These are phyloP conservation scores for Clarias platycephalus DNA, from an alignment of 2,797 vertebrate genomes.

Conservation along the genomic window DNA sequence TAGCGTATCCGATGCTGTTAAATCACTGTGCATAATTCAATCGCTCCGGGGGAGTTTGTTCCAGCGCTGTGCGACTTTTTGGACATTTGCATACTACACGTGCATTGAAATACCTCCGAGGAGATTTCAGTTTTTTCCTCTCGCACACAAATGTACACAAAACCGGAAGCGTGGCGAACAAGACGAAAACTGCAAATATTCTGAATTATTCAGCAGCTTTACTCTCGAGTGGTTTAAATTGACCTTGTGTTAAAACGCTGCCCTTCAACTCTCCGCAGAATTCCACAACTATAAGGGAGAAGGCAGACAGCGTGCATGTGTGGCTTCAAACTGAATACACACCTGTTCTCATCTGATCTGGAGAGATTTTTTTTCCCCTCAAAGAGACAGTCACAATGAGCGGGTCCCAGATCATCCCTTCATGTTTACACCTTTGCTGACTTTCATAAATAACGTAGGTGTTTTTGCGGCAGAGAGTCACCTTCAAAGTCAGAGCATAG, in stretches of 20 bases:
- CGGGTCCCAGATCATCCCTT: conserved; percentile 42
- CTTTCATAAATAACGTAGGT: conserved; percentile 20
- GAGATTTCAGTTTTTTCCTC: not conserved
- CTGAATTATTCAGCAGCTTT: not conserved
- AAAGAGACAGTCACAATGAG: conserved; percentile 40
- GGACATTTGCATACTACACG: conserved; percentile 42
- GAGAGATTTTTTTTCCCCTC: conserved; percentile 3
- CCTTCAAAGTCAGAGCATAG: not conserved
- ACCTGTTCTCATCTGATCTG: not conserved
- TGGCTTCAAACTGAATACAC: conserved; percentile 17
- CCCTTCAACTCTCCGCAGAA: conserved; percentile 22
- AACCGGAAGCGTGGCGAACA: not conserved
- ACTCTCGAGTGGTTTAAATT: not conserved
- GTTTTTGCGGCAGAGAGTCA: not conserved
- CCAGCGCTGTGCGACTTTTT: conserved; percentile 21
- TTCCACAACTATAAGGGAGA: not conserved
- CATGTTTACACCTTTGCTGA: conserved; percentile 27
- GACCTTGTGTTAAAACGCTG: conserved; percentile 7
- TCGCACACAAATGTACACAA: not conserved
- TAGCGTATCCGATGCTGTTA: conserved; percentile 23
- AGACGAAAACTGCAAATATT: conserved; percentile 7
- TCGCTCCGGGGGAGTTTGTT: conserved; percentile 22
- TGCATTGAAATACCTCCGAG: conserved; percentile 7
- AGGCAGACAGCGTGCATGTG: not conserved
- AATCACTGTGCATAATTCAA: conserved; percentile 41